A percentile compares a stretch with the other conserved stretches of the same genome.
These are phyloP conservation scores for Cichlasoma orientale DNA, from an alignment of 2,797 vertebrate genomes.

Conservation along the genomic window DNA sequence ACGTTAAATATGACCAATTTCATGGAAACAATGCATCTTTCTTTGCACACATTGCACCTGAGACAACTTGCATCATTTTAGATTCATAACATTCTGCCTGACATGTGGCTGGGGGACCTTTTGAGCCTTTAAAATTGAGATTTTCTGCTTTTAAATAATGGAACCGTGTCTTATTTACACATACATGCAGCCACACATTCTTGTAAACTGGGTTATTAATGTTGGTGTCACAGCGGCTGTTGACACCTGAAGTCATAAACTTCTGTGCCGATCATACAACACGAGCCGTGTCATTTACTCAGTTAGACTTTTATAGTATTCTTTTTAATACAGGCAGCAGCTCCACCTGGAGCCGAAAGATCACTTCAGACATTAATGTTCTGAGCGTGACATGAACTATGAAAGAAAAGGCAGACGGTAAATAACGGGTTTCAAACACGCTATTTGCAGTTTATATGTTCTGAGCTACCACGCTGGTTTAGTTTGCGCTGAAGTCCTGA, in stretches of 20 bases:
- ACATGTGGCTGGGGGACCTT: neutral
- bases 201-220: constrained; percentile 5
- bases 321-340: constrained; percentile 1
- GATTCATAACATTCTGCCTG: constrained; percentile 1
- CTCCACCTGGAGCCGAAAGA: constrained; percentile 7
- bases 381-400: neutral
- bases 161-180: neutral
- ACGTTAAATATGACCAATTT: neutral
- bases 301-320: neutral
- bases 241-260: neutral
- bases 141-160: neutral
- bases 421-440: constrained; percentile 13
- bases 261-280: neutral
- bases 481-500: neutral
- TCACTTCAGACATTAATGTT: constrained; percentile 20
- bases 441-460: neutral
- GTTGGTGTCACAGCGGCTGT: neutral
- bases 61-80: neutral
- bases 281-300: constrained; percentile 2
- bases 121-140: constrained; percentile 6
- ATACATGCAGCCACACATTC: neutral
- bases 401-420: neutral
- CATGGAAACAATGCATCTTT: neutral
- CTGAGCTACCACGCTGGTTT: neutral
- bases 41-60: neutral